Evolutionary conservation across 1,140 invertebrate species (phyloP).

Genomic region (Neotoxoptera formosana): DNA sequence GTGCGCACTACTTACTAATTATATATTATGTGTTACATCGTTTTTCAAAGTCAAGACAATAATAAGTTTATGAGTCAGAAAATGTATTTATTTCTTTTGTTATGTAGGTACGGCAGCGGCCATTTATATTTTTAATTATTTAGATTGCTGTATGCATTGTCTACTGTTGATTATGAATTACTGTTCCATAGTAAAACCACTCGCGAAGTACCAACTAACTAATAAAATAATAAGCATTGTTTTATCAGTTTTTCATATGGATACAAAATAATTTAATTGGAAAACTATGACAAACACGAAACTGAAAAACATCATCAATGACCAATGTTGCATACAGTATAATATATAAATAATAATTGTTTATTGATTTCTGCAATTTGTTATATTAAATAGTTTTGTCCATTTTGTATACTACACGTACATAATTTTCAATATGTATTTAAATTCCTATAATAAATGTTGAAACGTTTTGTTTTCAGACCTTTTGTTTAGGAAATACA

Average conservation of each 20-base stretch:
- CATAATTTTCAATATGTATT: background rate
- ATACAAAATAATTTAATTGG: background rate
- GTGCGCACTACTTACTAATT: background rate
- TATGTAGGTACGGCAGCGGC: background rate
- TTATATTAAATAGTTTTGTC: background rate
- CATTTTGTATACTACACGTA: background rate
- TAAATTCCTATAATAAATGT: background rate
- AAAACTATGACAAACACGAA: background rate
- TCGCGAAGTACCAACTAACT: background rate
- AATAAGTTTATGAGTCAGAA: background rate
- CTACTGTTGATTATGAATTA: background rate
- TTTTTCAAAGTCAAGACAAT: background rate
- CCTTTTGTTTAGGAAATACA: slow-evolving; percentile 11
- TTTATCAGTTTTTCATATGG: too few relatives aligned
- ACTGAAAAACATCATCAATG: background rate
- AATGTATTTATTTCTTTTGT: slow-evolving; percentile 15
- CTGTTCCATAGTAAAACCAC: background rate
- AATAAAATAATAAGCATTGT: background rate
- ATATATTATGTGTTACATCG: background rate
- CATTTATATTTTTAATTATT: slow-evolving; percentile 18
- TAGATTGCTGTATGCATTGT: background rate
- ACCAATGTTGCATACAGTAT: background rate
- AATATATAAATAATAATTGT: background rate
- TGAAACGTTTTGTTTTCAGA: background rate
- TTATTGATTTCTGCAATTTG: background rate